Conservation (phyloP, 2,113 vertebrate genomes). For the Lates calcarifer region DNA sequence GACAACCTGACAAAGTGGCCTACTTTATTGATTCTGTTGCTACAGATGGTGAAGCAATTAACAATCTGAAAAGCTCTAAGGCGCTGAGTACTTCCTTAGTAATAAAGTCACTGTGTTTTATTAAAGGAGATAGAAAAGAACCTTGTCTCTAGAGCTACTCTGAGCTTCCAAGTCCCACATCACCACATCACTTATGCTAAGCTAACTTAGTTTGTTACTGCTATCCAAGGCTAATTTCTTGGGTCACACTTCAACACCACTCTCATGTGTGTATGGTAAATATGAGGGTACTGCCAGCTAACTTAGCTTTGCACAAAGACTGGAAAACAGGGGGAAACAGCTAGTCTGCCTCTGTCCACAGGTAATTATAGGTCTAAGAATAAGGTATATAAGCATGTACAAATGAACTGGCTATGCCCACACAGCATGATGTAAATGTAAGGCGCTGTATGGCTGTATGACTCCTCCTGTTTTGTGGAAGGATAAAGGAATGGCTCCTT, state of each 20-base stretch:
- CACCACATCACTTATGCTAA: constrained; percentile 4
- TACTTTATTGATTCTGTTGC: constrained; percentile 1
- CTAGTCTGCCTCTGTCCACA: not conserved
- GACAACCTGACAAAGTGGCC: constrained; percentile 9
- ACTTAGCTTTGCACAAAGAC: not conserved
- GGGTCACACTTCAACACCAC: too few relatives aligned
- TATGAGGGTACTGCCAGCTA: too few relatives aligned
- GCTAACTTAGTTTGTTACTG: not conserved
- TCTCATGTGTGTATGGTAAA: not conserved
- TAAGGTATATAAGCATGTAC: not conserved
- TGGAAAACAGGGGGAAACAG: too few relatives aligned
- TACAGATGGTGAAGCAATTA: not conserved
- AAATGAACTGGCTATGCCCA: not conserved
- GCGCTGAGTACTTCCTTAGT: not conserved
- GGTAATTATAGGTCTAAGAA: not conserved
- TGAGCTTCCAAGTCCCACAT: not conserved
- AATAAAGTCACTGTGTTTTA: constrained; percentile 28
- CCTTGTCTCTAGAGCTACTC: not conserved
- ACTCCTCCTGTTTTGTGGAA: not conserved
- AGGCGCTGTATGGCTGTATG: not conserved
- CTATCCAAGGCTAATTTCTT: not conserved
- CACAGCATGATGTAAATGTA: not conserved
- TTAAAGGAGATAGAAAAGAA: constrained; percentile 1
- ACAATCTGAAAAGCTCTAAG: constrained; percentile 1
- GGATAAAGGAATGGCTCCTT: not conserved